These are phyloP conservation scores for Sebastes variabilis DNA, from an alignment of 2,797 vertebrate genomes.

Conservation along the genomic window DNA sequence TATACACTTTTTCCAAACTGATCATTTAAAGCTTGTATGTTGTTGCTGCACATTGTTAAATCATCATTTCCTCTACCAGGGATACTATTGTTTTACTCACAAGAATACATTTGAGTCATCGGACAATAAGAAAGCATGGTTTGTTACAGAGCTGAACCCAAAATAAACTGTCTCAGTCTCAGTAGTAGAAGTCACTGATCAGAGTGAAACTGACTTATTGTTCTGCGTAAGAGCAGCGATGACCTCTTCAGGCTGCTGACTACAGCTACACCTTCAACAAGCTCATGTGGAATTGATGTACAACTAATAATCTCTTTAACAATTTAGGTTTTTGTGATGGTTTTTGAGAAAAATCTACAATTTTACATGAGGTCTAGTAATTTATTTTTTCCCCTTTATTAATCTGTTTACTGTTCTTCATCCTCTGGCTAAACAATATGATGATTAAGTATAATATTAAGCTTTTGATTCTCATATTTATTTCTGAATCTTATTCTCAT, in stretches of 20 bases:
- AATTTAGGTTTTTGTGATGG: background rate
- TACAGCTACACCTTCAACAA: background rate
- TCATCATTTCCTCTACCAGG: background rate
- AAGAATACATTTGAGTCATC: background rate
- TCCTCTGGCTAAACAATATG: background rate
- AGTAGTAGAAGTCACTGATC: background rate
- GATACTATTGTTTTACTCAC: background rate
- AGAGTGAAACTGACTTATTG: background rate
- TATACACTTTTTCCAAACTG: background rate
- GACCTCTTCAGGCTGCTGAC: slow-evolving; percentile 15
- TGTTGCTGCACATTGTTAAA: background rate
- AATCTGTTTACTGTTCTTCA: background rate
- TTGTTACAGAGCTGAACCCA: background rate
- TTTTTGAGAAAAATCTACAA: no score
- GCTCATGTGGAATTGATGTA: background rate
- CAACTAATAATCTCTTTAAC: background rate
- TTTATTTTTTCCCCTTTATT: background rate
- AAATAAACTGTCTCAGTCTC: background rate
- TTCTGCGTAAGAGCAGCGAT: background rate
- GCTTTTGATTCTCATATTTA: background rate
- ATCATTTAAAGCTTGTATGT: background rate
- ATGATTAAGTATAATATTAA: background rate
- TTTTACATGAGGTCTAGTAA: background rate
- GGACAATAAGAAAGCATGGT: background rate
- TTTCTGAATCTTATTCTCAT: background rate